Evolutionary conservation across 2,113 vertebrate genomes (phyloP).

Genomic region (Tretioscincus oriximinensis): DNA sequence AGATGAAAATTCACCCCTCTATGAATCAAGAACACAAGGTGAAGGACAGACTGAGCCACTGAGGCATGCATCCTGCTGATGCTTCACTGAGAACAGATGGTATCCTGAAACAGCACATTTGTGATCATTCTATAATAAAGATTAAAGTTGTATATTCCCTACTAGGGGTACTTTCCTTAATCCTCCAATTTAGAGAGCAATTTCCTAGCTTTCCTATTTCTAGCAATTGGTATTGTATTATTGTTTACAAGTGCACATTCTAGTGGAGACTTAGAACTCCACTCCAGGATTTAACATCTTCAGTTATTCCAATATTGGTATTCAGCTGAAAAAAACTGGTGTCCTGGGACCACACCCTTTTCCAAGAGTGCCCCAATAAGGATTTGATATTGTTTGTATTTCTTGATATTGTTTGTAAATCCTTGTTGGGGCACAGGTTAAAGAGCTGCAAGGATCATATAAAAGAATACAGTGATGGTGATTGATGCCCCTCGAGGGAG

Average conservation of each 20-base stretch:
- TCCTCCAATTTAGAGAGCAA: constrained; percentile 54
- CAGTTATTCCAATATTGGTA: not conserved
- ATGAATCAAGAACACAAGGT: constrained; percentile 55
- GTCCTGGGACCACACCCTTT: too few relatives aligned
- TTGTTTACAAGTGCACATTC: too few relatives aligned
- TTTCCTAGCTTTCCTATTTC: constrained; percentile 60
- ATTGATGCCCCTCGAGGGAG: too few relatives aligned
- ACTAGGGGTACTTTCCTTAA: constrained; percentile 60
- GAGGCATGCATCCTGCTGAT: constrained; percentile 51
- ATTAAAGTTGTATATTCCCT: constrained; percentile 71
- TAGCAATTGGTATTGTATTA: not conserved
- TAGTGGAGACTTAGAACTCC: too few relatives aligned
- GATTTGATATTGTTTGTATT: too few relatives aligned
- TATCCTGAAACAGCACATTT: constrained; percentile 66
- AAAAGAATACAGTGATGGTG: too few relatives aligned
- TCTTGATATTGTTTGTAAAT: too few relatives aligned
- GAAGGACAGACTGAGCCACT: constrained; percentile 60
- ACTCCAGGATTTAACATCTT: not conserved
- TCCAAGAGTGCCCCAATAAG: too few relatives aligned
- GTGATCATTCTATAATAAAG: constrained; percentile 71
- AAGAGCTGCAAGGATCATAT: too few relatives aligned
- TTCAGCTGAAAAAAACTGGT: too few relatives aligned
- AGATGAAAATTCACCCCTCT: not conserved
- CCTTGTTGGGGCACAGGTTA: too few relatives aligned
- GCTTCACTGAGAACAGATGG: constrained; percentile 76